These are phyloP conservation scores for Takifugu rubripes DNA, from an alignment of 2,797 vertebrate species.

Conservation along the genomic window DNA sequence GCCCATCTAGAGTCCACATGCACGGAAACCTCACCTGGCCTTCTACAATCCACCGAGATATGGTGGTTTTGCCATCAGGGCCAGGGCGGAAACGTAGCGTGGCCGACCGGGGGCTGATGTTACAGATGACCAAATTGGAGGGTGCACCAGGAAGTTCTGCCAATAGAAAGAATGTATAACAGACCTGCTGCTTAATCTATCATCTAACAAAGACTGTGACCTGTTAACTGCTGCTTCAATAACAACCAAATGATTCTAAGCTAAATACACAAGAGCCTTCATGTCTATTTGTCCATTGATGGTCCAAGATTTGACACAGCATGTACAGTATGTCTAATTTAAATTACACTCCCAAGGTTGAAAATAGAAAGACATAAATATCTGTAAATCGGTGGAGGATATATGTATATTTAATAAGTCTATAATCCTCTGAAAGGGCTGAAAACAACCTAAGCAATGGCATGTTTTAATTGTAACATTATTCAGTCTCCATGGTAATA, in stretches of 20 bases:
- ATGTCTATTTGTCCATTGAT: neutral
- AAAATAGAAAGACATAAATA: constrained; percentile 40
- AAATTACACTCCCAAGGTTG: constrained; percentile 31
- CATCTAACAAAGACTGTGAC: neutral
- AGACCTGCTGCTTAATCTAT: constrained; percentile 5
- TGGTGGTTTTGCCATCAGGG: constrained; percentile 87
- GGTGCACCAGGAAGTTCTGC: constrained; percentile 91
- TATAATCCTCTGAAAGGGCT: constrained; percentile 43
- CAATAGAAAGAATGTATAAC: constrained; percentile 7
- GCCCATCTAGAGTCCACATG: neutral
- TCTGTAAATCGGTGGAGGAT: constrained; percentile 1
- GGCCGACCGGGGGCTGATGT: constrained; percentile 92
- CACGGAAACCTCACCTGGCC: constrained; percentile 80
- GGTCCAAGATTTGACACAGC: constrained; percentile 11
- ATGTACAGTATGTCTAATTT: constrained; percentile 16
- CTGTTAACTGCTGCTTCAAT: constrained; percentile 13
- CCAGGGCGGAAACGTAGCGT: constrained; percentile 88
- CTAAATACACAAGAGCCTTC: constrained; percentile 1
- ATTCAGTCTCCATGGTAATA: constrained; percentile 29
- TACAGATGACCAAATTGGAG: constrained; percentile 91
- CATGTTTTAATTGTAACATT: constrained; percentile 37
- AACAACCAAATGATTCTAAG: neutral
- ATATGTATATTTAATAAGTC: constrained; percentile 1
- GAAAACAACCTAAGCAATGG: constrained; percentile 40
- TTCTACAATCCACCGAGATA: constrained; percentile 89